Evolutionary conservation across 2,888 invertebrate genomes (phyloP), one percentile per base, ranked within the genome.

Genomic region (Glyphotaelius pellucidus): DNA sequence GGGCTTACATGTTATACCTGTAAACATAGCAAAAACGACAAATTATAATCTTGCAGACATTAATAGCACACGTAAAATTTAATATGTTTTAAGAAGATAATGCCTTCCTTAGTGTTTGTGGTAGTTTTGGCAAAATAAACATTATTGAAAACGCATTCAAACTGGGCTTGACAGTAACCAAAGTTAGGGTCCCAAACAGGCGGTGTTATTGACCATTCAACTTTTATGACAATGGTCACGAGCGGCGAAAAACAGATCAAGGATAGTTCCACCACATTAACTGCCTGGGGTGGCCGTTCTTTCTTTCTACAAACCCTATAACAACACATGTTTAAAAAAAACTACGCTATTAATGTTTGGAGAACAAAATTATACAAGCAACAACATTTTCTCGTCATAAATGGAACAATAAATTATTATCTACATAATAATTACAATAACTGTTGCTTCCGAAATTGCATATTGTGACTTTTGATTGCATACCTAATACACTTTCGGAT

Each of bases 121-220:
- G 7, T 67, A 67, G 52, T 67, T 67, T 67, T 25, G 3, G 52
- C 25, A 12, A n/a, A 85, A 85, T n/a, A 85, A 85, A 42, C 32
- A 85, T 38, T 9, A 85, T 38, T 38, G 25, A 38, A 85, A 38
- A n/a, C 11, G 14, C n/a, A 12, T 38, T 14, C 12, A 85, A 85
- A n/a, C 25, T 38, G 25, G 25, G 19, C 19, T 67, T 67, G 19
- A 67, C 52, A 25, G 52, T 19, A 38, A 85, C 85, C n/a, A 42
- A 15, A 14, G n/a, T 14, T 85, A 3, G 52, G n/a, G 25, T 7
- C 85, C 3, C 25, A 85, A 85, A 9, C 85, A n/a, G 38, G 38
- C 85, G 25, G 85, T 35, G 85, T 38, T 85, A 85, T 85, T 85
- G 38, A 85, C 85, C 85, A n/a, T 85, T 85, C 85, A 85, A 85